phyloP scores from a whole-genome alignment of 2,888 invertebrate species.

The Xestia xanthographa region DNA sequence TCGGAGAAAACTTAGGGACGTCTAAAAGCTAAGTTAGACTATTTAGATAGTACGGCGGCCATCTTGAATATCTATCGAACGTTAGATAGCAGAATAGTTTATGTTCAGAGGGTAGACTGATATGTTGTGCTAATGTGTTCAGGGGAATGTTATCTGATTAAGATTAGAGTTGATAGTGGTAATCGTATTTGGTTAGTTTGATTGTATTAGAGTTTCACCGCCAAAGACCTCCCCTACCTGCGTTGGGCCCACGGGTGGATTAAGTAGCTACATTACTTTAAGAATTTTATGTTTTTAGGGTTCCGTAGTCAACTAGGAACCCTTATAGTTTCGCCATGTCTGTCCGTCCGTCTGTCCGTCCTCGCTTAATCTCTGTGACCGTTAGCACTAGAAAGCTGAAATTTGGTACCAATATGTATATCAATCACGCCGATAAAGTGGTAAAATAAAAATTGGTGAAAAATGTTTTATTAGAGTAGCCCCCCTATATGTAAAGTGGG shows the following conservation, averaged over 20 bases:
- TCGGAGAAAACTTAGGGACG: conserved; percentile 36
- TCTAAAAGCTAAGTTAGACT: conserved; percentile 43
- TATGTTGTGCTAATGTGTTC: conserved; percentile 41
- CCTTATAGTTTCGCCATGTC: too few relatives aligned
- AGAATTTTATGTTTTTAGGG: too few relatives aligned
- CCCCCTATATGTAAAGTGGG: too few relatives aligned
- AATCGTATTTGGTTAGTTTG: conserved; percentile 9
- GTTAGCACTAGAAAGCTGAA: too few relatives aligned
- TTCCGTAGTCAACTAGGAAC: too few relatives aligned
- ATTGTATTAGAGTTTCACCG: neutral
- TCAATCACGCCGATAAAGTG: too few relatives aligned
- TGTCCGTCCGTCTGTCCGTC: too few relatives aligned
- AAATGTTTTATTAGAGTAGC: too few relatives aligned
- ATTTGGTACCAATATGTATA: too few relatives aligned
- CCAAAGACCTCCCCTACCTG: neutral
- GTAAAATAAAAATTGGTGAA: too few relatives aligned
- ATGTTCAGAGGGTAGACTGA: conserved; percentile 17
- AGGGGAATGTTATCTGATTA: conserved; percentile 20
- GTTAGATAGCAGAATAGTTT: conserved; percentile 23
- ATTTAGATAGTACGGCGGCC: conserved; percentile 42
- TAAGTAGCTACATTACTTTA: neutral
- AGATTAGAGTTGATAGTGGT: conserved; percentile 19
- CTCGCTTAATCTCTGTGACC: too few relatives aligned
- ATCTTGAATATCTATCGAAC: conserved; percentile 15
- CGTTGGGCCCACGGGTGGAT: neutral